These are phyloP conservation scores for Rhea pennata DNA, from an alignment of 2,113 vertebrate genomes.

Conservation along the genomic window DNA sequence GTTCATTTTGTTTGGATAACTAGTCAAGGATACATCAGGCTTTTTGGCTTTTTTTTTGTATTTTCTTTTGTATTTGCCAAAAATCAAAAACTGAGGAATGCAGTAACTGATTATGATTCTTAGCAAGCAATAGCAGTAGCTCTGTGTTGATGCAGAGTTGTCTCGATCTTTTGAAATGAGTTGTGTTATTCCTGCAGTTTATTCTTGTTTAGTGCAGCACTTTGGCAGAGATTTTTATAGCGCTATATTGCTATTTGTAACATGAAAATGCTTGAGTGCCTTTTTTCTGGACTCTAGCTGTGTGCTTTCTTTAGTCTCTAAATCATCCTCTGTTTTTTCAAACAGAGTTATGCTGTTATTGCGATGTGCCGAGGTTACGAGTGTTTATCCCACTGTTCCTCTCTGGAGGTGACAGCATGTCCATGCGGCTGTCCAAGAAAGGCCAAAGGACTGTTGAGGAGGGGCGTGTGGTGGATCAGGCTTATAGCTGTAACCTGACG, in stretches of 20 bases:
- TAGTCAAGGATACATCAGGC: constrained; percentile 2
- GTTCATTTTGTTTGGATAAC: constrained; percentile 60
- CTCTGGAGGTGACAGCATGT: not conserved
- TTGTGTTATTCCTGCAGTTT: not conserved
- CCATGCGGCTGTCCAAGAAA: rapidly evolving
- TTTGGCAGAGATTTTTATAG: constrained; percentile 6
- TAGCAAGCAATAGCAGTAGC: not conserved
- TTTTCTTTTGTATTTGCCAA: constrained; percentile 28
- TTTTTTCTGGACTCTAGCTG: not conserved
- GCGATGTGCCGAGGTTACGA: not conserved
- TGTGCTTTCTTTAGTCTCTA: not conserved
- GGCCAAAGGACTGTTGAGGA: not conserved
- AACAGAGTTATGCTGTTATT: not conserved
- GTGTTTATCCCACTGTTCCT: not conserved
- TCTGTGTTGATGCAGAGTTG: not conserved
- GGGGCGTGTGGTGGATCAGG: not conserved
- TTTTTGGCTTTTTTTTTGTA: not conserved
- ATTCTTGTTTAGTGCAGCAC: not conserved
- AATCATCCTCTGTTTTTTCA: not conserved
- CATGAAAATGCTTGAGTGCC: not conserved
- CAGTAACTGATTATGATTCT: constrained; percentile 1
- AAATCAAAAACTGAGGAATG: not conserved
- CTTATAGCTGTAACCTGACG: not conserved
- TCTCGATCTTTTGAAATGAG: constrained; percentile 25
- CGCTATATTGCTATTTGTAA: not conserved